A percentile compares a stretch with the other conserved stretches of the same genome.
Conservation (phyloP, 1,140 invertebrate genomes). For the Homarus americanus region DNA sequence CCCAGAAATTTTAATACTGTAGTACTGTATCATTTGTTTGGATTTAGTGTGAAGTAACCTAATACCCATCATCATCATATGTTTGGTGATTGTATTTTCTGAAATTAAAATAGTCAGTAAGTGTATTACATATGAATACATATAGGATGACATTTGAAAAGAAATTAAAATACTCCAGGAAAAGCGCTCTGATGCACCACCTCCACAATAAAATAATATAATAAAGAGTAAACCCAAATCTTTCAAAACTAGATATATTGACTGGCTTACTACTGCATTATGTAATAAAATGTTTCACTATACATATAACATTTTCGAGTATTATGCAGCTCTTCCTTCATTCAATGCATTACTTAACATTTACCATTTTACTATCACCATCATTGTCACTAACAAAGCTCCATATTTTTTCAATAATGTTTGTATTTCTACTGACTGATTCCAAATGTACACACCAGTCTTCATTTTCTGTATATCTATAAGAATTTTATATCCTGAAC, state of each 20-base stretch:
- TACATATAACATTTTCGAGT: not conserved
- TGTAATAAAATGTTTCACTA: not conserved
- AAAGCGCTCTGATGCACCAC: not conserved
- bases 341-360: not conserved
- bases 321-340: too few relatives aligned
- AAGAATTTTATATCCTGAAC: too few relatives aligned
- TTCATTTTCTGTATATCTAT: too few relatives aligned
- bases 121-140: not conserved
- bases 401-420: too few relatives aligned
- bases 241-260: too few relatives aligned
- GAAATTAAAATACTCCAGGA: not conserved
- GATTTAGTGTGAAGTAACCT: not conserved
- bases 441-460: too few relatives aligned
- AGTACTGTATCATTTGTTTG: not conserved
- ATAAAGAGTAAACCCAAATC: too few relatives aligned
- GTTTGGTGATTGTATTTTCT: not conserved
- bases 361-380: not conserved
- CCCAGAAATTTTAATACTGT: not conserved
- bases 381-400: too few relatives aligned
- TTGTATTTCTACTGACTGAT: too few relatives aligned
- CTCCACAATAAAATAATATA: not conserved
- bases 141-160: not conserved
- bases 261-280: too few relatives aligned
- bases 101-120: not conserved
- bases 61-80: not conserved